Base-by-base conservation (phyloP, 2,113 vertebrate species). In the Mustela nigripes region DNA sequence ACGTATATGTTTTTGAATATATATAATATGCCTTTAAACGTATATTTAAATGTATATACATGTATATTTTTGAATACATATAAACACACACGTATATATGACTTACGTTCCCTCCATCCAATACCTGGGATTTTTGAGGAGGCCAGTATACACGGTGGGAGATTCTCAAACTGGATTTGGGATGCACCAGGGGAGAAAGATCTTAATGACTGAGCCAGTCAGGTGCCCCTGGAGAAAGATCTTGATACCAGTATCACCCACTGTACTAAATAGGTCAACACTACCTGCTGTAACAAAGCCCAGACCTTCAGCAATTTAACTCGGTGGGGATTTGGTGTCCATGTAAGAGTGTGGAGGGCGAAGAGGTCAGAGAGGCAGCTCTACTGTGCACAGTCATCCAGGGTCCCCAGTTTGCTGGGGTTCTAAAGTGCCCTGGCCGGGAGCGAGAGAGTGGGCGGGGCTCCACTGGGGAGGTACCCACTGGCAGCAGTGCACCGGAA, bases 351-450 rank as follows among this genome's bases (percentile, higher is more conserved):
- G 1, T 5, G 22, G 45, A 14, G 11, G 2, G 5, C 4, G 22
- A 36, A 21, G 26, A 50, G 28, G 26, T 67, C 39, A 14, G 48
- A 8, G 45, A 11, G 14, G 1, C 9, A 2, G 11, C 36, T 19
- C 18, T 65, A 7, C 45, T 45, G 22, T 18, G 48, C 1, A 1
- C 10, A 9, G 26, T n/a, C 60, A 63, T 62, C 42, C 45, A 26
- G 12, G 50, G 0, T 2, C 63, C 21, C 18, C 21, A 31, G 4
- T 15, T 26, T 42, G 31, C 6, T 39, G 39, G 39, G 63, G 63
- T 48, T 42, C n/a, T 42, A 21, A 3, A 14, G 56, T 26, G 67
- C 2, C 7, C 0, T 9, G 0, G 0, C 1, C 3, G 0, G 28
- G 31, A 24, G 45, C n/a, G 39, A 11, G 26, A 24, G 19, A 10